Base-by-base conservation (phyloP, 2,888 invertebrate species). In the Netelia inedita region DNA sequence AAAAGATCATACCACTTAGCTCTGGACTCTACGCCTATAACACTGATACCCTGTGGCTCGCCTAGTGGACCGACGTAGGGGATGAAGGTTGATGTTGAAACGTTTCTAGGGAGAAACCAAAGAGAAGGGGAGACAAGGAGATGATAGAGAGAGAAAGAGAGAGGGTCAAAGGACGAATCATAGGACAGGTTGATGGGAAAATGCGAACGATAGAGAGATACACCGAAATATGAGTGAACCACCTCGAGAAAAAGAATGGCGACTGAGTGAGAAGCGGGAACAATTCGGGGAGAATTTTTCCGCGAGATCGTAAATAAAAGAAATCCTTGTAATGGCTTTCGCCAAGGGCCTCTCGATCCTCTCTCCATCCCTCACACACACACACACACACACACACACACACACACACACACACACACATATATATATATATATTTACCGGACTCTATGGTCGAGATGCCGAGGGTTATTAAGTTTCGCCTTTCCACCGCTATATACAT, bases 261-360 rank as follows among this genome's bases (percentile, higher is more conserved):
- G 69, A 53, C 53, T 61, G 46, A 71, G 55, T 55, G 35, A 53
- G 65, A 79, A 41, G 43, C 46, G 46, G 65, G 66, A 53, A 69
- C 57, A 66, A 75, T 71, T 65, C 35, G 35, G 55, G 72, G 76
- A 83, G 88, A 74, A 86, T 88, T 91, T 89, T 90, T 90, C 83
- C 68, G 21, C 89, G 90, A 90, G 90, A 90, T 89, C 92, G 91
- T 93, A 93, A 93, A 93, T 93, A 93, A 93, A 92, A 93, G 92
- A 93, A 92, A 93, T 93, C 92, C 93, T 92, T 89, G 92, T 93
- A 92, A 93, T 93, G 91, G 91, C 91, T 92, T 91, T 93, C 90
- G 91, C 86, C 90, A 89, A 90, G 91, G 89, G 89, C 89, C 79
- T 83, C 79, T 50, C 61, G 59, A 57, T 81, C 55, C 69, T 76